Evolutionary conservation across 2,113 vertebrate genomes (phyloP).

Genomic region (Chaenogobius annularis): DNA sequence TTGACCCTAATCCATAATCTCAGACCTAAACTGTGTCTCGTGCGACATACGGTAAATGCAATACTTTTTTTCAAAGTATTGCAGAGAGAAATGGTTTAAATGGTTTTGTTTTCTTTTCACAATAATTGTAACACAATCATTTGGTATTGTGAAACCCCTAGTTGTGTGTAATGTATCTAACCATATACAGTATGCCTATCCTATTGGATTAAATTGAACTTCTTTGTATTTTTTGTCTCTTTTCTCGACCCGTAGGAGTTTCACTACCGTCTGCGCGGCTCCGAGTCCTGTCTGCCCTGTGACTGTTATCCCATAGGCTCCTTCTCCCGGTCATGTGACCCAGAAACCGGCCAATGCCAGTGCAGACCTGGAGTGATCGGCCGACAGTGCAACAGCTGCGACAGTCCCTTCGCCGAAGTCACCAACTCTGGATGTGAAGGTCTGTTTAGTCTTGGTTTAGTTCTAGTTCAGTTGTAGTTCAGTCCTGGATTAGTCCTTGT

Average conservation of each 20-base stretch:
- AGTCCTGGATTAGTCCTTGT: not conserved
- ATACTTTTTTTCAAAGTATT: not conserved
- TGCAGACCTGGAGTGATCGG: slow-evolving; percentile 94
- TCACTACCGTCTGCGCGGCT: slow-evolving; percentile 85
- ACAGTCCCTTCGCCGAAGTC: slow-evolving; percentile 96
- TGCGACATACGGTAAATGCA: not conserved
- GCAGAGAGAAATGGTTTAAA: too few relatives aligned
- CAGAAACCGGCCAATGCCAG: slow-evolving; percentile 88
- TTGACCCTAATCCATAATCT: slow-evolving; percentile 8
- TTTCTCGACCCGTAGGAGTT: slow-evolving; percentile 84
- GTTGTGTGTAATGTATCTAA: too few relatives aligned
- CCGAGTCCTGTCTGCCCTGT: slow-evolving; percentile 90
- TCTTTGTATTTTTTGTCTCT: not conserved
- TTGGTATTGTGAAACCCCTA: too few relatives aligned
- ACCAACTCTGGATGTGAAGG: slow-evolving; percentile 91
- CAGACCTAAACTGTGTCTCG: not conserved
- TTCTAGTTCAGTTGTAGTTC: not conserved
- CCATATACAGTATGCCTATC: too few relatives aligned
- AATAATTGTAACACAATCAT: too few relatives aligned
- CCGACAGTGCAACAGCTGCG: slow-evolving; percentile 93
- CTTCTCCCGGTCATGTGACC: slow-evolving; percentile 89
- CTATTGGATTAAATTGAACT: too few relatives aligned
- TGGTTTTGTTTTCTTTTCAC: too few relatives aligned
- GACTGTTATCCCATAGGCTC: slow-evolving; percentile 98
- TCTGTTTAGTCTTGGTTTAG: slow-evolving; percentile 35